Evolutionary conservation across 1,140 invertebrate genomes (phyloP).

Genomic region (Brachionus paranguensis): DNA sequence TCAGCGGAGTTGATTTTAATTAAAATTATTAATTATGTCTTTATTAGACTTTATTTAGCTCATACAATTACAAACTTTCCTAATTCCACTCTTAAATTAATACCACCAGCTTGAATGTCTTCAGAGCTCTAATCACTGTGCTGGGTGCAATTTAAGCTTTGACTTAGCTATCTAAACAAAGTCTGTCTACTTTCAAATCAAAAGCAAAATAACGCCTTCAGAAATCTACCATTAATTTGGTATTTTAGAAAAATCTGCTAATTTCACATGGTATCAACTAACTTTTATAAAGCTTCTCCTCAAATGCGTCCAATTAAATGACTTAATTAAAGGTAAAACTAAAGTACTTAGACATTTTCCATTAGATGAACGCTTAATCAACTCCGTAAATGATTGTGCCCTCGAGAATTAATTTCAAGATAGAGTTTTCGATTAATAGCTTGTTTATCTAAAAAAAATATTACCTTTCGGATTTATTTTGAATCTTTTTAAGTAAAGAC

Average conservation of each 20-base stretch:
- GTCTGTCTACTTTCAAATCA: background rate
- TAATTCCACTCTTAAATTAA: background rate
- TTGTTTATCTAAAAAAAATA: background rate
- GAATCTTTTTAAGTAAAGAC: constrained; percentile 28
- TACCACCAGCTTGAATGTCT: background rate
- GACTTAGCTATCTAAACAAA: background rate
- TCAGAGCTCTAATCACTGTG: background rate
- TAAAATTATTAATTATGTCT: background rate
- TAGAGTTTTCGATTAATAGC: background rate
- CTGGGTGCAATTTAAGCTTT: background rate
- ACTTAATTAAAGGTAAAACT: background rate
- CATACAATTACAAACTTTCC: background rate
- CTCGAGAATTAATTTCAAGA: background rate
- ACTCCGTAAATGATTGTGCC: background rate
- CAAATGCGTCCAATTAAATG: background rate
- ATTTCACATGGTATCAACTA: background rate
- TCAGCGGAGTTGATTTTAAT: background rate
- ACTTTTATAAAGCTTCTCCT: background rate
- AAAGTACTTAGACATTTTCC: background rate
- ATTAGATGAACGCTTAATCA: background rate
- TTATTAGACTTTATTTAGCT: background rate
- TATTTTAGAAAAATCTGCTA: background rate
- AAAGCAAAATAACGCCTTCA: background rate
- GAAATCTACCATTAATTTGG: background rate
- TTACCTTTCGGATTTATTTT: constrained; percentile 35